Evolutionary conservation across 2,888 invertebrate species (phyloP), one percentile per base, ranked within the genome.

Genomic region (Luperina nickerlii): DNA sequence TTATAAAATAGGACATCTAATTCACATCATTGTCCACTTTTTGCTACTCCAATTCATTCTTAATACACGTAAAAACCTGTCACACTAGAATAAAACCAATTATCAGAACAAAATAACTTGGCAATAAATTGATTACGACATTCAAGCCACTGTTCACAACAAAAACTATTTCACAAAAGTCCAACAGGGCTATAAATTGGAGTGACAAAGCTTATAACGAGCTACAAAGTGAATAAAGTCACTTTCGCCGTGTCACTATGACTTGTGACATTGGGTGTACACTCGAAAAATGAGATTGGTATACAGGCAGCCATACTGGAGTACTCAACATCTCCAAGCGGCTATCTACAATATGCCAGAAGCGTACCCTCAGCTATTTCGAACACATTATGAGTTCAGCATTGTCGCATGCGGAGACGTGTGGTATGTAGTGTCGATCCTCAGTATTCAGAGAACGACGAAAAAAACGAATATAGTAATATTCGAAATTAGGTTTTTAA

Each of bases 191-290:
- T n/a, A 78, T 83, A 85, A 85, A 87, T 87, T 81, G 68, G 32
- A 82, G 67, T 82, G 83, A 86, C 85, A 85, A 78, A 60, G 72
- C 79, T 82, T 70, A 86, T 74, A 89, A 84, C 51, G 27, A 81
- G 66, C 74, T 42, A 76, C 54, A 84, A 74, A 81, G 6, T 72
- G 74, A 73, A 72, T 72, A 57, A 74, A 68, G 69, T 69, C 71
- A 83, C 90, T 93, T 92, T 93, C 90, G 91, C 88, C 71, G 68
- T 77, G 88, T 91, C 88, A 90, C 79, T 76, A 66, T 89, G 89
- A 90, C 89, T 88, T 79, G 87, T 83, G 87, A 87, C 89, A 91
- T 90, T 90, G 83, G n/a, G n/a, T 72, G 80, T 60, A 82, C 27
- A 79, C 38, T 66, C 65, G 2, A 74, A 13, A n/a, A n/a, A 76